A percentile compares a stretch with the other conserved stretches of the same genome.
Evolutionary conservation across 2,797 vertebrate species (phyloP).

Genomic region (Takifugu ocellatus): DNA sequence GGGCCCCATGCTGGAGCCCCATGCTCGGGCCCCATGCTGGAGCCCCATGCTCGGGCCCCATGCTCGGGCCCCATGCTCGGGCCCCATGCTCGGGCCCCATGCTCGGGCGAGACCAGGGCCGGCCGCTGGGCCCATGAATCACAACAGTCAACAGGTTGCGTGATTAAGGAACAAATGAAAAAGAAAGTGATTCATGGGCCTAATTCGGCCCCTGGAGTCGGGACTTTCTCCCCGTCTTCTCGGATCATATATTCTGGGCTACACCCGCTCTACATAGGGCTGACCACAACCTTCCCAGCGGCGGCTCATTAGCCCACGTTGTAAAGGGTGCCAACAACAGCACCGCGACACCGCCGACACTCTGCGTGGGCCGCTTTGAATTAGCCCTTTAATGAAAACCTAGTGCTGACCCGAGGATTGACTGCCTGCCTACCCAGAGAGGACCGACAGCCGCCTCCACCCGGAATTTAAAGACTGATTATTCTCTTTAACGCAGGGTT

Average conservation of each 20-base stretch:
- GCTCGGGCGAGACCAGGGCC: slow-evolving; percentile 29
- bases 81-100: too few species aligned
- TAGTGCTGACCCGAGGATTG: slow-evolving; percentile 59
- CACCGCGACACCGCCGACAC: slow-evolving; percentile 59
- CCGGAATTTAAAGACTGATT: slow-evolving; percentile 33
- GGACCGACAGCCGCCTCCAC: slow-evolving; percentile 54
- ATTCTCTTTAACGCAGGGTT: not conserved
- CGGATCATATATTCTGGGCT: slow-evolving; percentile 30
- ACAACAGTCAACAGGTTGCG: slow-evolving; percentile 51
- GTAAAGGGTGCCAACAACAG: slow-evolving; percentile 61
- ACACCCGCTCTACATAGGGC: slow-evolving; percentile 28
- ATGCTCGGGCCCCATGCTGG: slow-evolving; percentile 14
- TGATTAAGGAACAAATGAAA: slow-evolving; percentile 63
- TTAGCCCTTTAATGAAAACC: slow-evolving; percentile 74
- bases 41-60: slow-evolving; percentile 25
- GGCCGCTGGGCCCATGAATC: slow-evolving; percentile 49
- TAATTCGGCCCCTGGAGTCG: slow-evolving; percentile 36
- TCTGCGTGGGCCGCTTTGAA: slow-evolving; percentile 66
- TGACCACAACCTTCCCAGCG: slow-evolving; percentile 49
- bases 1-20: slow-evolving; percentile 37
- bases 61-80: slow-evolving; percentile 28
- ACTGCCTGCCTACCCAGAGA: slow-evolving; percentile 45
- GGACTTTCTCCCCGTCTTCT: slow-evolving; percentile 49
- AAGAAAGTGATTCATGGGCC: slow-evolving; percentile 59
- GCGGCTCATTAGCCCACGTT: slow-evolving; percentile 62